Conservation (phyloP, 2,797 vertebrate species). For the Nannoperca obscura region DNA sequence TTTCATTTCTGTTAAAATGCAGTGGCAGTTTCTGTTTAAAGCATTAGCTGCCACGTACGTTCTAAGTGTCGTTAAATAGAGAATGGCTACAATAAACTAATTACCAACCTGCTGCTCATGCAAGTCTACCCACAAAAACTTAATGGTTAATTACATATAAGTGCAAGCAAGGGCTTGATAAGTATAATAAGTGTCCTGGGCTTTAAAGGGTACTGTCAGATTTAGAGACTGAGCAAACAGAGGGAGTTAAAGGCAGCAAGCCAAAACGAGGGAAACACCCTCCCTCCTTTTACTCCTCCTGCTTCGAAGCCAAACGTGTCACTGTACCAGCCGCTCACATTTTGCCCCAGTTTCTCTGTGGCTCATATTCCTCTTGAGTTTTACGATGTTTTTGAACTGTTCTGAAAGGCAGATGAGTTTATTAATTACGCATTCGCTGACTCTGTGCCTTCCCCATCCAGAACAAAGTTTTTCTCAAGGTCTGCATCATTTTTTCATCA, state of each 20-base stretch:
- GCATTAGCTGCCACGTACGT: constrained; percentile 28
- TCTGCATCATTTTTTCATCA: constrained; percentile 63
- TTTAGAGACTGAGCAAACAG: constrained; percentile 37
- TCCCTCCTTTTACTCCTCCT: constrained; percentile 32
- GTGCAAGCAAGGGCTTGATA: constrained; percentile 53
- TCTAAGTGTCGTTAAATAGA: constrained; percentile 55
- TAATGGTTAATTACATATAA: constrained; percentile 64
- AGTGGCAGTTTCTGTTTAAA: constrained; percentile 23
- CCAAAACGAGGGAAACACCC: constrained; percentile 44
- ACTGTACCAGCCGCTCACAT: constrained; percentile 58
- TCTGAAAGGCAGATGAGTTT: constrained; percentile 66
- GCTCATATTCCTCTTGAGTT: constrained; percentile 59
- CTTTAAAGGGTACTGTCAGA: constrained; percentile 50
- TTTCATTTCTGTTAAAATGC: constrained; percentile 27
- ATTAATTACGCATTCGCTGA: constrained; percentile 75
- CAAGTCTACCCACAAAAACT: constrained; percentile 46
- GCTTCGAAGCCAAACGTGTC: constrained; percentile 63
- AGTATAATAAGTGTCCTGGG: constrained; percentile 57
- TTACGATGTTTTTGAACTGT: constrained; percentile 32
- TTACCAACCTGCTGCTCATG: constrained; percentile 48
- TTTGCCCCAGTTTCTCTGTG: constrained; percentile 71
- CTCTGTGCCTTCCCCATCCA: constrained; percentile 48
- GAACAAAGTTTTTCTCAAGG: constrained; percentile 55
- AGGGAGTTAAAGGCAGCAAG: constrained; percentile 14
- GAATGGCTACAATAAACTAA: constrained; percentile 58